Percentiles rank a stretch among this genome's conserved stretches.
Evolutionary conservation across 2,113 vertebrate genomes (phyloP).

Genomic region (Neoarius graeffei): DNA sequence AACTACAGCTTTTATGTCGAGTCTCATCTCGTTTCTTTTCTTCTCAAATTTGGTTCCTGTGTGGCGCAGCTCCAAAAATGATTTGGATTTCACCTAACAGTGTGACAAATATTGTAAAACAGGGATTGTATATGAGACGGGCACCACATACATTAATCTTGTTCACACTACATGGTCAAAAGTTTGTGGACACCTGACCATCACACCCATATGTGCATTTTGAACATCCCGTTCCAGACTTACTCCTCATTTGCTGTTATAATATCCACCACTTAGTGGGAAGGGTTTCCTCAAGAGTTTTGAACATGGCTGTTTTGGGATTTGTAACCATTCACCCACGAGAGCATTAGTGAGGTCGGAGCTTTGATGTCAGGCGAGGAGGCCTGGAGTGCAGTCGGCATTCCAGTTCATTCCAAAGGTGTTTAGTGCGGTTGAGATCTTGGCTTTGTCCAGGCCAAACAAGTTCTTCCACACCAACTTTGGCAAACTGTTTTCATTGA

Average conservation of each 20-base stretch:
- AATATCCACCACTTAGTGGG: not conserved
- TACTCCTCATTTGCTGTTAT: not conserved
- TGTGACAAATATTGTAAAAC: not conserved
- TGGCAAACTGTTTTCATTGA: not conserved
- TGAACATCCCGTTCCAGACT: not conserved
- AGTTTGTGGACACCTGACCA: not conserved
- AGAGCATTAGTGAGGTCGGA: too few relatives aligned
- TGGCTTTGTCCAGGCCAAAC: not conserved
- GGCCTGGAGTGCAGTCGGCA: too few relatives aligned
- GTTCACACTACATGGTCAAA: not conserved
- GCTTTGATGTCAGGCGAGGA: too few relatives aligned
- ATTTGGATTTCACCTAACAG: not conserved
- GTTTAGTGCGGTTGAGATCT: not conserved
- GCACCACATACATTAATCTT: not conserved
- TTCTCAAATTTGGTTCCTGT: not conserved
- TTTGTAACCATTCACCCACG: not conserved
- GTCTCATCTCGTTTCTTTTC: not conserved
- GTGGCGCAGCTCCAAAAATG: not conserved
- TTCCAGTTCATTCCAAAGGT: not conserved
- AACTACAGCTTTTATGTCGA: not conserved
- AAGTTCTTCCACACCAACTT: not conserved
- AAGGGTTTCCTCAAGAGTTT: not conserved
- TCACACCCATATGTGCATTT: not conserved
- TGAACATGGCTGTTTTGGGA: not conserved
- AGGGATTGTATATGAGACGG: not conserved